These are phyloP conservation scores for Romanogobio albipinnatus DNA, from an alignment of 2,113 vertebrate species.

Conservation along the genomic window DNA sequence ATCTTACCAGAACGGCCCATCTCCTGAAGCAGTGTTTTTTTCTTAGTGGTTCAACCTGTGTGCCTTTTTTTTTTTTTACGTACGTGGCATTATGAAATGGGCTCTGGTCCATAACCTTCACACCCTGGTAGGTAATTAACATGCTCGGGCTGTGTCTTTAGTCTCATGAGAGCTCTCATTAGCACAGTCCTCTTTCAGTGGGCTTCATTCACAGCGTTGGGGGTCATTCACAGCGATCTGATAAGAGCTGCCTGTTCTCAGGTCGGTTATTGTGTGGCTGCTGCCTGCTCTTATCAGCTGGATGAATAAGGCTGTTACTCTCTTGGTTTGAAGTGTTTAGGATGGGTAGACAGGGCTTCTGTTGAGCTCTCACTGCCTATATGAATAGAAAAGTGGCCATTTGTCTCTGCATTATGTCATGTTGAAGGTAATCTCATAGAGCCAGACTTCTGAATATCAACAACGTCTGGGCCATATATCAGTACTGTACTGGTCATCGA, in stretches of 20 bases:
- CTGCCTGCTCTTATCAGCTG: slow-evolving; percentile 37
- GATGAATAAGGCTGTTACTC: slow-evolving; percentile 18
- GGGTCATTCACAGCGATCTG: slow-evolving; percentile 31
- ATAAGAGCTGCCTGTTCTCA: slow-evolving; percentile 42
- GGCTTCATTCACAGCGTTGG: slow-evolving; percentile 10
- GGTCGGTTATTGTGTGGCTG: slow-evolving; percentile 39
- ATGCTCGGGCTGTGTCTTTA: slow-evolving; percentile 35
- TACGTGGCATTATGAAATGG: slow-evolving; percentile 5
- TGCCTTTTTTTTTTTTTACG: not conserved
- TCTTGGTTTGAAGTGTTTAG: slow-evolving; percentile 23
- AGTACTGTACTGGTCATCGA: not conserved
- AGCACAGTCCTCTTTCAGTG: slow-evolving; percentile 32
- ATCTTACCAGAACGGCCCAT: not conserved
- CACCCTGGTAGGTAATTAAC: slow-evolving; percentile 36
- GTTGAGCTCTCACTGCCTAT: slow-evolving; percentile 48
- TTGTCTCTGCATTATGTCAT: not conserved
- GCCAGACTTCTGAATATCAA: not conserved
- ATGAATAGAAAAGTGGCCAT: not conserved
- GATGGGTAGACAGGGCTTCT: slow-evolving; percentile 62
- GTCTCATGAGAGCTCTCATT: slow-evolving; percentile 47
- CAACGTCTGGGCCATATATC: not conserved
- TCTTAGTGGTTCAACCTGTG: not conserved
- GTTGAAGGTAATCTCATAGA: not conserved
- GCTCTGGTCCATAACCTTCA: slow-evolving; percentile 31
- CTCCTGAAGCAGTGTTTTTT: not conserved